Conservation (phyloP, 2,888 invertebrate genomes). For the Carabus problematicus region DNA sequence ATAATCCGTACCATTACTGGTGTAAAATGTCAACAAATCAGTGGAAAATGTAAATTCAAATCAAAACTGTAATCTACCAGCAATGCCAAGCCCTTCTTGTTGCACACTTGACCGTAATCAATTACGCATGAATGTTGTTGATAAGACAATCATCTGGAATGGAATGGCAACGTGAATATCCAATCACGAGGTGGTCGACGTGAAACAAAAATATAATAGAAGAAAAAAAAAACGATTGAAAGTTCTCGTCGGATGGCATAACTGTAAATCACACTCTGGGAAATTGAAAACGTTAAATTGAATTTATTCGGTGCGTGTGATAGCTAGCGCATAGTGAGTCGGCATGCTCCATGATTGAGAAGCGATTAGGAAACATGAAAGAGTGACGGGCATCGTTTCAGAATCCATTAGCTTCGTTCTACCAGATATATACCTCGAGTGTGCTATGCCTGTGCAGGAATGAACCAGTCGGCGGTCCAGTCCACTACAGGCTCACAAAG, state of each 20-base stretch:
- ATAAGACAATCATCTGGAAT: too few species aligned
- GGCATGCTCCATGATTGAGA: constrained; percentile 15
- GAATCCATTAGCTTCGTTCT: constrained; percentile 20
- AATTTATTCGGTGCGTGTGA: constrained; percentile 20
- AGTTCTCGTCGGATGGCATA: constrained; percentile 10
- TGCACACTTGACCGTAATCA: too few species aligned
- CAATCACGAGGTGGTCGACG: background rate
- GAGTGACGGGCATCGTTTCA: constrained; percentile 14
- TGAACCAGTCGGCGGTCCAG: background rate
- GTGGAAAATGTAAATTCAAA: too few species aligned
- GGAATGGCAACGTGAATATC: too few species aligned
- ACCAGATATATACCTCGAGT: background rate
- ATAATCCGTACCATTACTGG: too few species aligned
- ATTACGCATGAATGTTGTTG: too few species aligned
- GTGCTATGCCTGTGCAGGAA: background rate
- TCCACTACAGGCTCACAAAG: too few species aligned
- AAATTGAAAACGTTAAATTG: constrained; percentile 21
- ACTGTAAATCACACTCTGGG: constrained; percentile 25
- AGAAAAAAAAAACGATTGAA: background rate
- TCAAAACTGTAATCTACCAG: too few species aligned
- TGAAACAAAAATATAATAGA: constrained; percentile 30
- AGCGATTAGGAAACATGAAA: constrained; percentile 33
- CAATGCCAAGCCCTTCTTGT: too few species aligned
- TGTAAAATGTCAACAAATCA: too few species aligned
- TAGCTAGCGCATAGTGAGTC: background rate